Conservation (phyloP, 1,140 invertebrate species). For the Musca vetustissima region DNA sequence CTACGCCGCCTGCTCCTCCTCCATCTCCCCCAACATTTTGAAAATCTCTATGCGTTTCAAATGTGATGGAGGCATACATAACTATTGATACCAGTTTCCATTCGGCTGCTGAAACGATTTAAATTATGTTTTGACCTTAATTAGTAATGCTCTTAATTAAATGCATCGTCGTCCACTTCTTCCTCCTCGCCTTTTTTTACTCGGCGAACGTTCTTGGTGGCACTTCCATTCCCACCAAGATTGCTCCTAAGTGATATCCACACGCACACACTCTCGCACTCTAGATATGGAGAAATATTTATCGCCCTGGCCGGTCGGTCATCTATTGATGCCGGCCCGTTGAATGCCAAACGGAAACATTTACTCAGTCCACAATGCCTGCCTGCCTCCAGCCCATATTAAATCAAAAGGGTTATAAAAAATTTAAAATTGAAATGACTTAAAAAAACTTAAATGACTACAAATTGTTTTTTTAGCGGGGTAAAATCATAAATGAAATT, state of each 20-base stretch:
- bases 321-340: slow-evolving; percentile 6
- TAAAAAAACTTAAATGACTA: slow-evolving; percentile 8
- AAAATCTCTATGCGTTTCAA: background rate
- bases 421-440: slow-evolving; percentile 6
- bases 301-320: background rate
- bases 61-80: background rate
- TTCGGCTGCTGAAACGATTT: slow-evolving; percentile 6
- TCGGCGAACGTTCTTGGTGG: no score
- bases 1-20: no score
- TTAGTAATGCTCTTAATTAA: slow-evolving; percentile 23
- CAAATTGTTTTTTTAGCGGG: slow-evolving; percentile 21
- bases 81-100: background rate
- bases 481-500: slow-evolving; percentile 17
- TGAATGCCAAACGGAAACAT: no score
- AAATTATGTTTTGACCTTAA: slow-evolving; percentile 24
- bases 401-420: no score
- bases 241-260: no score
- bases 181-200: no score
- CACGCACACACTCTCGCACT: no score
- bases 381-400: no score
- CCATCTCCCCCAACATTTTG: background rate
- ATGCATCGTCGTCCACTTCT: background rate
- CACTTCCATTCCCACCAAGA: no score
- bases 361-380: no score
- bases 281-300: background rate